Evolutionary conservation across 2,797 vertebrate species (phyloP), one percentile per base, ranked within the genome.

Genomic region (Oreortyx pictus): DNA sequence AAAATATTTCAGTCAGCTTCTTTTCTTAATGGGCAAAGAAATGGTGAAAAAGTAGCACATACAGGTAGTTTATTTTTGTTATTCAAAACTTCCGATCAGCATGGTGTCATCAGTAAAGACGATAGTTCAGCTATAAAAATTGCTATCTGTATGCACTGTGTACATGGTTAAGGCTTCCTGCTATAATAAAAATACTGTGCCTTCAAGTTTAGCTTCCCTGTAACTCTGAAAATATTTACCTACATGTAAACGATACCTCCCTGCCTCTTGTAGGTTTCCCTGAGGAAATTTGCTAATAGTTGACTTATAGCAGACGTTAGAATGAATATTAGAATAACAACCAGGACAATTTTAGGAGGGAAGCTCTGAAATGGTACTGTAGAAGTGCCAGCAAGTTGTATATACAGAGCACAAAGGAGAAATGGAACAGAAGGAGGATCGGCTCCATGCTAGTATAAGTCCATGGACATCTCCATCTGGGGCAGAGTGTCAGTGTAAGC

Each of bases 11-110:
- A 44, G 59, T 54, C 41, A 14, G 7, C 84, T 81, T 93, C 62
- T 87, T 65, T 46, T 82, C n/a, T 81, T 84, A 76, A 84, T 16
- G 16, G 25, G 29, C 84, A 82, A 16, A 91, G 65, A 78, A 85
- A 72, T 39, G 7, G 2, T 47, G 68, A 82, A 83, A 52, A 80
- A 31, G 52, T 64, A 82, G 49, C 54, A 59, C 0, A 0, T 64
- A 59, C 64, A 76, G 49, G 37, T 74, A 72, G 73, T 79, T 85
- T 89, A 33, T 67, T 88, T 75, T 73, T 80, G n/a, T 77, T 90
- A 50, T 52, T 64, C 62, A 75, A 84, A 88, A 70, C 23, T 73
- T 92, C 47, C 71, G 25, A 59, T 81, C 43, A 70, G 25, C 39
- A 56, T 19, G 44, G 65, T 1, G 0, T 54, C 50, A 62, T 80